A percentile compares a stretch with the other conserved stretches of the same genome.
Evolutionary conservation across 2,113 vertebrate species (phyloP).

Genomic region (Oriolus oriolus): DNA sequence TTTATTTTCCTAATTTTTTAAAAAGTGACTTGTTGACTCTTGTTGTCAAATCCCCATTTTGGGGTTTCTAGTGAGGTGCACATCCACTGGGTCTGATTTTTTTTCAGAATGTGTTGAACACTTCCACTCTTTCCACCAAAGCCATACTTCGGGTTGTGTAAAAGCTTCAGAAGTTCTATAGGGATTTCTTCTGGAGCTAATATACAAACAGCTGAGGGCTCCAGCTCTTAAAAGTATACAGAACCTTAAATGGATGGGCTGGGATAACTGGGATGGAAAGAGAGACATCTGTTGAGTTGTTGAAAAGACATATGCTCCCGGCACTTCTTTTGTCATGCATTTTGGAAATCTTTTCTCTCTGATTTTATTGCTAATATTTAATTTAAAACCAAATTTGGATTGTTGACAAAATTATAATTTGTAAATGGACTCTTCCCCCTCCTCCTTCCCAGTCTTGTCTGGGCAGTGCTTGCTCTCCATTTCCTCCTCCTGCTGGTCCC

Average conservation of each 20-base stretch:
- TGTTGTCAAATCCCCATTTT: not conserved
- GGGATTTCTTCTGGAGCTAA: constrained; percentile 19
- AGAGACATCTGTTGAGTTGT: constrained; percentile 51
- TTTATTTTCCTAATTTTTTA: not conserved
- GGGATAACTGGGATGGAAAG: constrained; percentile 12
- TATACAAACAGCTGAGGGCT: not conserved
- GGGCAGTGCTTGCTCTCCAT: not conserved
- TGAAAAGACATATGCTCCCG: constrained; percentile 49
- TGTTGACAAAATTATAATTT: constrained; percentile 46
- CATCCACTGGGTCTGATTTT: not conserved
- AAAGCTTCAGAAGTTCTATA: constrained; percentile 28
- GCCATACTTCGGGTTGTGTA: not conserved
- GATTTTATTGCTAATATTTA: constrained; percentile 51
- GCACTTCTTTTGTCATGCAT: constrained; percentile 43
- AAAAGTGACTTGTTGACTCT: not conserved
- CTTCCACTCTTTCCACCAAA: not conserved
- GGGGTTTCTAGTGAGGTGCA: not conserved
- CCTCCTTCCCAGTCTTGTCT: not conserved
- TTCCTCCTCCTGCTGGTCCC: not conserved
- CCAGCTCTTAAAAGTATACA: constrained; percentile 12
- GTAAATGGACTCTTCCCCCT: not conserved
- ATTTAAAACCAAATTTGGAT: constrained; percentile 54
- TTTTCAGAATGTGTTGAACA: not conserved
- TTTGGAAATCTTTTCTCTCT: constrained; percentile 39
- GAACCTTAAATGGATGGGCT: constrained; percentile 32